Conservation (phyloP, 2,888 invertebrate species). For the Phania funesta region DNA sequence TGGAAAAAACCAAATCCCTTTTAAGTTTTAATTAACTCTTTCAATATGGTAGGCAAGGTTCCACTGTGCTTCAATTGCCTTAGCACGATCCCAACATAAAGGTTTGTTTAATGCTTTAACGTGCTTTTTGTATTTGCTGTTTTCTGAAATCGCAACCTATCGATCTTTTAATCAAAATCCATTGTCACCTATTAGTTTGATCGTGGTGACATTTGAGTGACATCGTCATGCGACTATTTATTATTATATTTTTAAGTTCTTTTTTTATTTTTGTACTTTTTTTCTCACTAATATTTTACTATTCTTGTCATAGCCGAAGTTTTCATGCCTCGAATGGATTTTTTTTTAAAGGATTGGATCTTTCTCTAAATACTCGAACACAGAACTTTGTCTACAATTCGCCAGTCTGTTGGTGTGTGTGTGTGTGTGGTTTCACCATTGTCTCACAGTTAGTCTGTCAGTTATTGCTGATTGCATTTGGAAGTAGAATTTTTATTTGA, state of each 20-base stretch:
- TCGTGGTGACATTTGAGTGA: constrained; percentile 68
- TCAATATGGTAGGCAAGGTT: background rate
- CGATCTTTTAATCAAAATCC: constrained; percentile 67
- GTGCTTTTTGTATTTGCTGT: constrained; percentile 9
- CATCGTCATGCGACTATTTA: constrained; percentile 66
- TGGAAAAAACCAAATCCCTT: no score
- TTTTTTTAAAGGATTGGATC: constrained; percentile 7
- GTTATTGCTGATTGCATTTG: constrained; percentile 13
- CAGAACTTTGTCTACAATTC: background rate
- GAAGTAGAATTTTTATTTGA: background rate
- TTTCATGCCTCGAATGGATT: constrained; percentile 10
- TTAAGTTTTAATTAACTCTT: background rate
- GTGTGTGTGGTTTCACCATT: background rate
- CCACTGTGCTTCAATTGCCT: constrained; percentile 24
- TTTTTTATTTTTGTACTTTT: no score
- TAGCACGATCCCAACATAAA: constrained; percentile 41
- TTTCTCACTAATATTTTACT: constrained; percentile 10
- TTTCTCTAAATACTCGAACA: background rate
- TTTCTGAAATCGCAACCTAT: constrained; percentile 57
- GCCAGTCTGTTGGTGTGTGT: background rate
- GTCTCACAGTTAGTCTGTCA: constrained; percentile 2
- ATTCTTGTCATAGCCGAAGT: constrained; percentile 39
- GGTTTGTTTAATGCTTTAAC: constrained; percentile 2
- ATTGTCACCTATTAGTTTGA: constrained; percentile 68
- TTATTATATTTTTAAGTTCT: constrained; percentile 31